phyloP scores from a whole-genome alignment of 2,888 invertebrate species.

The Drosophila maculinotata region DNA sequence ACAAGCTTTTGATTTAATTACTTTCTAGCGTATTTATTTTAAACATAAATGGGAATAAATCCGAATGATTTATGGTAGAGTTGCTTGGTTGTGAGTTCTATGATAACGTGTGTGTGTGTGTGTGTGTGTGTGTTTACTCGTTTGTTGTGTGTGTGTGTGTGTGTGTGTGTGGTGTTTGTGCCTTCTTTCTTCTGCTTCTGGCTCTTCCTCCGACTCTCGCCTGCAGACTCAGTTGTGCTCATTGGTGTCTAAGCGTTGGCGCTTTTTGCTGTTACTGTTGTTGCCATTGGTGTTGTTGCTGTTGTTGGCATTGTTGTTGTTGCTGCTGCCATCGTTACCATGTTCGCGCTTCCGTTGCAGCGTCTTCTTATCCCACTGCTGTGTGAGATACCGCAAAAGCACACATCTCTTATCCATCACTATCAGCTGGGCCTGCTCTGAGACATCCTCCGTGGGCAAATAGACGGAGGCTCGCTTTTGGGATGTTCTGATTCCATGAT shows the following conservation, averaged over 20 bases:
- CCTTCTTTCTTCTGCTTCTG: background rate
- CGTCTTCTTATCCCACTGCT: conserved; percentile 96
- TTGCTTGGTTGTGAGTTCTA: too few relatives aligned
- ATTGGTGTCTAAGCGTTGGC: conserved; percentile 80
- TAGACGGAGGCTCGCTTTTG: conserved; percentile 96
- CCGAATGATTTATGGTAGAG: conserved; percentile 27
- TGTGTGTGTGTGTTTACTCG: background rate
- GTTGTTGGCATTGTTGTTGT: conserved; percentile 36
- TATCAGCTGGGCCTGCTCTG: conserved; percentile 96
- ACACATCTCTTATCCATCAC: conserved; percentile 98
- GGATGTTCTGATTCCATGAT: conserved; percentile 92
- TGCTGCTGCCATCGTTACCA: conserved; percentile 53
- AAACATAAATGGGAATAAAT: conserved; percentile 39
- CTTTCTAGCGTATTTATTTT: conserved; percentile 47
- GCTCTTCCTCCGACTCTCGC: background rate
- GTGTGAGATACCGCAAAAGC: conserved; percentile 95
- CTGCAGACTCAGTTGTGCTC: conserved; percentile 81
- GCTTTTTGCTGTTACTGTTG: conserved; percentile 84
- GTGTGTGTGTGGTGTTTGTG: background rate
- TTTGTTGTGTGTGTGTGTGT: conserved; percentile 6
- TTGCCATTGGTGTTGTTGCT: conserved; percentile 52
- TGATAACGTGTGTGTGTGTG: conserved; percentile 3
- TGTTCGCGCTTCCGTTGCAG: conserved; percentile 84
- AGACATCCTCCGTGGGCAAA: conserved; percentile 91
- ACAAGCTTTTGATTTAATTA: background rate